These are phyloP conservation scores for Tautogolabrus adspersus DNA, from an alignment of 2,113 vertebrate genomes.

Conservation along the genomic window DNA sequence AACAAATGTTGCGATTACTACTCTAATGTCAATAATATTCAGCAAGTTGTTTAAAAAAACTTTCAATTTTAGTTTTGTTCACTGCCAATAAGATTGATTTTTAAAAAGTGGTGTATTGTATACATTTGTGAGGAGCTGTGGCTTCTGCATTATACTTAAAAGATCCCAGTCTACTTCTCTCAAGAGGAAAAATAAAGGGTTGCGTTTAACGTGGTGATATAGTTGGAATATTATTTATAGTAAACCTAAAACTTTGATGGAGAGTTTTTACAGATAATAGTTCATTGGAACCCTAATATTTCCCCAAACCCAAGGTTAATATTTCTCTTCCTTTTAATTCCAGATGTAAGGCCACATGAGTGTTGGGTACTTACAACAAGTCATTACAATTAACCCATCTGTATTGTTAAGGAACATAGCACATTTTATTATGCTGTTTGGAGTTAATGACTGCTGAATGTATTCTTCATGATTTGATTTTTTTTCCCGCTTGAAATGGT, in stretches of 20 bases:
- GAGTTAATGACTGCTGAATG: slow-evolving; percentile 31
- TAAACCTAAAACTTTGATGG: neutral
- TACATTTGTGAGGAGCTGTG: neutral
- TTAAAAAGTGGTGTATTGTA: slow-evolving; percentile 30
- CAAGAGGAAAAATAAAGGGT: neutral
- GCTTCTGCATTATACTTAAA: neutral
- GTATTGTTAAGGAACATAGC: neutral
- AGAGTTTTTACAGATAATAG: neutral
- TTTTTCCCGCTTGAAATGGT: neutral
- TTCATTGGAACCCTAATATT: neutral
- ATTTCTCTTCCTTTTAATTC: neutral
- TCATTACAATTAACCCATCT: neutral
- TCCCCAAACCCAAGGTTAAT: neutral
- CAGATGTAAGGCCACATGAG: neutral
- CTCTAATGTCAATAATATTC: neutral
- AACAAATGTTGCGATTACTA: slow-evolving; percentile 20
- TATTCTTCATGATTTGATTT: neutral
- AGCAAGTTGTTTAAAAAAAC: slow-evolving; percentile 9
- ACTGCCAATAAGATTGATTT: slow-evolving; percentile 13
- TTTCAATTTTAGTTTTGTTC: slow-evolving; percentile 5
- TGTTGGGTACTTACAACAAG: neutral
- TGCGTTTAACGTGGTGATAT: neutral
- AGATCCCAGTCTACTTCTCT: neutral
- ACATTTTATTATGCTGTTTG: neutral
- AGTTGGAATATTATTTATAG: neutral